Conservation (phyloP, 2,797 vertebrate species). For the Australoheros facetus region DNA sequence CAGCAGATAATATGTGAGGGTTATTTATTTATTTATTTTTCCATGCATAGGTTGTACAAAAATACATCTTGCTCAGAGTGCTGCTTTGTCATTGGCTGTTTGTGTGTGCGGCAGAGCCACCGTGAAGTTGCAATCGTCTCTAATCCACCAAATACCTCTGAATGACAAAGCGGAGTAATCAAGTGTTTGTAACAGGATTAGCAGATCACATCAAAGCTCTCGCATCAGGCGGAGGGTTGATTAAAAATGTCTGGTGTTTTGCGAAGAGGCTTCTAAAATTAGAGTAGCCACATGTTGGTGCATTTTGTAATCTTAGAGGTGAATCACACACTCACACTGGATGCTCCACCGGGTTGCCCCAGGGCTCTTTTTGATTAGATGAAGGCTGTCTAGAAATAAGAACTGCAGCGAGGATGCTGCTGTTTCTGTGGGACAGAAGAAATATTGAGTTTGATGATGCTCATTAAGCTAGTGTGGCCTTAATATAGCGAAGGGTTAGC, state of each 20-base stretch:
- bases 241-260: constrained; percentile 10
- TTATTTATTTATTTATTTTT: constrained; percentile 6
- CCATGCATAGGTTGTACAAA: constrained; percentile 8
- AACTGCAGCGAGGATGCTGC: background rate
- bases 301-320: constrained; percentile 37
- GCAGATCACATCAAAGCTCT: constrained; percentile 25
- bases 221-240: background rate
- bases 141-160: constrained; percentile 38
- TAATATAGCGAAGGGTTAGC: background rate
- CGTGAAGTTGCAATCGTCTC: constrained; percentile 17
- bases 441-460: constrained; percentile 3
- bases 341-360: constrained; percentile 9
- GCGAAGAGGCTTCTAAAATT: constrained; percentile 24
- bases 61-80: background rate
- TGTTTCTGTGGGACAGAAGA: constrained; percentile 5
- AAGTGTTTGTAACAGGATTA: constrained; percentile 44
- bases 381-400: constrained; percentile 17
- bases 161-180: constrained; percentile 30
- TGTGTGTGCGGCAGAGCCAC: background rate
- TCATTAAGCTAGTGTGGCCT: background rate
- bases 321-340: constrained; percentile 18
- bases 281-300: constrained; percentile 17
- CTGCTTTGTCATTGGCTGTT: constrained; percentile 5
- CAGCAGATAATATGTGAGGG: constrained; percentile 26
- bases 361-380: constrained; percentile 33